Percentiles rank a stretch among this genome's conserved stretches.
phyloP scores from a whole-genome alignment of 2,797 vertebrate genomes.

The Sparus aurata region DNA sequence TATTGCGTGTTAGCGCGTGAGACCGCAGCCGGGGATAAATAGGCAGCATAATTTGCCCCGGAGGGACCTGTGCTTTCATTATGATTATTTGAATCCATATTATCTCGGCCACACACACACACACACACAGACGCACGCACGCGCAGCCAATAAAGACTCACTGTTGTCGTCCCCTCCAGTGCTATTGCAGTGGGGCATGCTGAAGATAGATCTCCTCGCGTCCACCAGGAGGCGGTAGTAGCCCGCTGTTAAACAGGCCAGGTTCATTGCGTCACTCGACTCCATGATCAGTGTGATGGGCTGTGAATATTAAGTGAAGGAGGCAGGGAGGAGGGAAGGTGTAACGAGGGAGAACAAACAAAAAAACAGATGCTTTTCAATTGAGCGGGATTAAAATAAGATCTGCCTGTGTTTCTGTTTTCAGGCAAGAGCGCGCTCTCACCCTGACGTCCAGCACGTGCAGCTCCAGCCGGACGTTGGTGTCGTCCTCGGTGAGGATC shows the following conservation, averaged over 20 bases:
- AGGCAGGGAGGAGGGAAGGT: neutral
- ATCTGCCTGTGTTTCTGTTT: neutral
- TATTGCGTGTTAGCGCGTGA: no score
- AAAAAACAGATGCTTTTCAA: neutral
- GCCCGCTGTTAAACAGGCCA: constrained; percentile 97
- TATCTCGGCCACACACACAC: neutral
- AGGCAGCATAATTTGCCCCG: neutral
- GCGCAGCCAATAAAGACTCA: constrained; percentile 42
- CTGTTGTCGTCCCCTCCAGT: constrained; percentile 78
- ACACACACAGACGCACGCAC: neutral
- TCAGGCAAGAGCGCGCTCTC: constrained; percentile 34
- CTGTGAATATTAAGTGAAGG: constrained; percentile 69
- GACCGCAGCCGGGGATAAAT: neutral
- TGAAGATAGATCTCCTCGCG: constrained; percentile 97
- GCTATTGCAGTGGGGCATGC: constrained; percentile 91
- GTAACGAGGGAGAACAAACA: neutral
- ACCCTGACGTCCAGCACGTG: constrained; percentile 98
- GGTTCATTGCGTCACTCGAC: constrained; percentile 97
- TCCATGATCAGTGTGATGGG: constrained; percentile 98
- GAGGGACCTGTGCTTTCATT: neutral
- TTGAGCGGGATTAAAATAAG: accelerated
- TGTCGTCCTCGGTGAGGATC: constrained; percentile 96
- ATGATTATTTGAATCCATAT: neutral
- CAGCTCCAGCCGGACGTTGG: constrained; percentile 93
- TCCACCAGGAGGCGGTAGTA: constrained; percentile 98